phyloP scores from a whole-genome alignment of 2,113 vertebrate species.

The Burhinus oedicnemus region DNA sequence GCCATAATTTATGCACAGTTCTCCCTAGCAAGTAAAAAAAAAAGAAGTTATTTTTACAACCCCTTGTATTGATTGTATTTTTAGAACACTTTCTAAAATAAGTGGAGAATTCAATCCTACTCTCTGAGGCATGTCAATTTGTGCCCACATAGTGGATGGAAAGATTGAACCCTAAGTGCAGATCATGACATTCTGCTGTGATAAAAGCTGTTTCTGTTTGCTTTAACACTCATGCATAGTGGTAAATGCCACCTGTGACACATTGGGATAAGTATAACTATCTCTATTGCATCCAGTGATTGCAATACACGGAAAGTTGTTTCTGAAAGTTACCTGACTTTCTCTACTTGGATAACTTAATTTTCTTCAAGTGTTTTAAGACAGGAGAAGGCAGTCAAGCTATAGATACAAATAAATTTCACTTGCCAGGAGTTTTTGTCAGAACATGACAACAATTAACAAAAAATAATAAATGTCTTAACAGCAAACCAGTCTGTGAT shows the following conservation, averaged over 20 bases:
- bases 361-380: constrained; percentile 16
- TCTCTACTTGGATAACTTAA: neutral
- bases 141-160: constrained; percentile 59
- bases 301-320: neutral
- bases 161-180: constrained; percentile 72
- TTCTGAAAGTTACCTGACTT: constrained; percentile 32
- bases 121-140: constrained; percentile 69
- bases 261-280: constrained; percentile 38
- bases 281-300: neutral
- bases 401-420: neutral
- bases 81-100: constrained; percentile 71
- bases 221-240: constrained; percentile 60
- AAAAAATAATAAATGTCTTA: neutral
- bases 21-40: constrained; percentile 33
- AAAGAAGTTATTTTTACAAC: constrained; percentile 50
- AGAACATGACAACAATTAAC: neutral
- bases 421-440: neutral
- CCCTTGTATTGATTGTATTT: constrained; percentile 60
- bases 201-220: constrained; percentile 76
- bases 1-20: constrained; percentile 50
- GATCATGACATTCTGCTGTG: constrained; percentile 72
- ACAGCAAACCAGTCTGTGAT: neutral
- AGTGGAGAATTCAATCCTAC: constrained; percentile 58
- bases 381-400: neutral
- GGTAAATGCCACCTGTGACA: constrained; percentile 61